Evolutionary conservation across 2,888 invertebrate genomes (phyloP).

Genomic region (Blera fallax): DNA sequence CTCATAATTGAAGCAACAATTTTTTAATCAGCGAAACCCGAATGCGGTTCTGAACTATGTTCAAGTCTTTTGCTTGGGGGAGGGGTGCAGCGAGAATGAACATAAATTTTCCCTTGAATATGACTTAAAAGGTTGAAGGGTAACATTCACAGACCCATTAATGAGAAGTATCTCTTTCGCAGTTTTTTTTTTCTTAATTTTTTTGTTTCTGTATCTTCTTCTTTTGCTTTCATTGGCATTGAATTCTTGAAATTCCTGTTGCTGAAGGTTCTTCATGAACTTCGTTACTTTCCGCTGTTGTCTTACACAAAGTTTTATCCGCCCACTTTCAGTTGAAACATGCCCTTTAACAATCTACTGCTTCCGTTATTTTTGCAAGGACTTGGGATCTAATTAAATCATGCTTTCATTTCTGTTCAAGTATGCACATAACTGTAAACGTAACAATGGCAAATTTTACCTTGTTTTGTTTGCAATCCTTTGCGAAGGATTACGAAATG

Average conservation of each 20-base stretch:
- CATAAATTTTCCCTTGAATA: slow-evolving; percentile 38
- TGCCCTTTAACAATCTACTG: neutral
- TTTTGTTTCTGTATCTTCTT: neutral
- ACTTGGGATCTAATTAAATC: slow-evolving; percentile 64
- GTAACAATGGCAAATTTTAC: slow-evolving; percentile 55
- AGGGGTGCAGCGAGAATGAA: neutral
- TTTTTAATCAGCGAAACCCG: slow-evolving; percentile 6
- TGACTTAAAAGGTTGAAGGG: slow-evolving; percentile 46
- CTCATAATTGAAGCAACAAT: slow-evolving; percentile 22
- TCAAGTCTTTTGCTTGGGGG: neutral
- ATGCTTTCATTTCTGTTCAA: slow-evolving; percentile 54
- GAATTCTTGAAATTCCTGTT: slow-evolving; percentile 47
- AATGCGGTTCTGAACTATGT: neutral
- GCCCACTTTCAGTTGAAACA: neutral
- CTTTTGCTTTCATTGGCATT: slow-evolving; percentile 12
- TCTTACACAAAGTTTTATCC: neutral
- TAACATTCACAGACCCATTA: slow-evolving; percentile 63
- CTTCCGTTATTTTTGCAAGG: slow-evolving; percentile 30
- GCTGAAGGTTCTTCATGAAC: slow-evolving; percentile 25
- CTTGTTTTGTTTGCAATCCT: slow-evolving; percentile 46
- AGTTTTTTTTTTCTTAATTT: neutral
- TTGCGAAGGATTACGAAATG: slow-evolving; percentile 33
- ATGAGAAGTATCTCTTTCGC: slow-evolving; percentile 29
- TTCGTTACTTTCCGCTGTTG: slow-evolving; percentile 17
- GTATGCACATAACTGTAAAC: slow-evolving; percentile 35